Evolutionary conservation across 2,113 vertebrate species (phyloP).

Genomic region (Echinops telfairi): DNA sequence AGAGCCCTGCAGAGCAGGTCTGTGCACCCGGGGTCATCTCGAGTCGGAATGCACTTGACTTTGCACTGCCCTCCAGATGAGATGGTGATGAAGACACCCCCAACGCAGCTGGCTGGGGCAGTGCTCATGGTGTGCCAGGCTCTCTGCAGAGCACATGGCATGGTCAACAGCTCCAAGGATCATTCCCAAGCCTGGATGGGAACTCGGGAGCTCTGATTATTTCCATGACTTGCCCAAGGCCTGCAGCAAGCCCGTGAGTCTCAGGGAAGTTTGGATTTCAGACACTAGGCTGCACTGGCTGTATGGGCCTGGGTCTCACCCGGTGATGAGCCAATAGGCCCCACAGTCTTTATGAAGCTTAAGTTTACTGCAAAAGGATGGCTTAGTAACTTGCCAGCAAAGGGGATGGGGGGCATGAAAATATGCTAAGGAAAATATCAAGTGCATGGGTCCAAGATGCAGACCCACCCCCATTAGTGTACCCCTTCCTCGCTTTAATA

Average conservation of each 20-base stretch:
- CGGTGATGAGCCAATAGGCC: not conserved
- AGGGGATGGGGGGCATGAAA: not conserved
- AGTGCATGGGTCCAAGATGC: not conserved
- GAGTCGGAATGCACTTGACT: not conserved
- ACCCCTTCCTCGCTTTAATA: not conserved
- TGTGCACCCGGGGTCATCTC: not conserved
- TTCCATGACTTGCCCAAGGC: not conserved
- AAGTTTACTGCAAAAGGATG: not conserved
- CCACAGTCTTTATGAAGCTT: not conserved
- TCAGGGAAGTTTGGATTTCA: not conserved
- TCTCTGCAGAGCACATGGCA: rapidly evolving
- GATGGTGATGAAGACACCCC: rapidly evolving
- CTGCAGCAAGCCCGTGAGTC: rapidly evolving
- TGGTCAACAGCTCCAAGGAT: not conserved
- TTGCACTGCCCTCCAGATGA: not conserved
- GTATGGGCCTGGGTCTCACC: not conserved
- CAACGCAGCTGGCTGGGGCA: not conserved
- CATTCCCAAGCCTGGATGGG: not conserved
- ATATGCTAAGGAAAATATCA: not conserved
- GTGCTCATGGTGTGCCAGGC: not conserved
- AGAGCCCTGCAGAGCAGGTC: not conserved
- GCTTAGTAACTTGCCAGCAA: not conserved
- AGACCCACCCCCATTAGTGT: not conserved
- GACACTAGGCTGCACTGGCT: rapidly evolving
- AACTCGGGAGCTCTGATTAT: not conserved